Base-by-base conservation (phyloP, 2,888 invertebrate genomes). In the Hyles lineata region DNA sequence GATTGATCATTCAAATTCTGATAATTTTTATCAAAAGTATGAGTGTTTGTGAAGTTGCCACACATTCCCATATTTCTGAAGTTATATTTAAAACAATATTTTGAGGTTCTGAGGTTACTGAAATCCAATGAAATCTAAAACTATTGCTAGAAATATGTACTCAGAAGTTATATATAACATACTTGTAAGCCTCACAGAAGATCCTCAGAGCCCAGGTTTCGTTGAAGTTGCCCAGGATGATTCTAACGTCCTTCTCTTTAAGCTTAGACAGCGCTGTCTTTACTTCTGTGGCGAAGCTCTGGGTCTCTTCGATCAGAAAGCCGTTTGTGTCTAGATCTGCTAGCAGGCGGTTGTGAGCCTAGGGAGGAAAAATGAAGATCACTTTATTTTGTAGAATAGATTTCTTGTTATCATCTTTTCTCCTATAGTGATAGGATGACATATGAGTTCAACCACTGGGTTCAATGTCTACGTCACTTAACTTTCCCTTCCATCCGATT, bases 211-310 rank as follows among this genome's bases (percentile, higher is more conserved):
- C 99, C 97, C 98, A 98, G 71, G 97, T 96, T 87, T 98, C 98
- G 90, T 99, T 98, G 90, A 99, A 99, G 91, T 99, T 99, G 4
- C 99, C 99, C 81, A 99, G 94, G 80, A 99, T 98, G 74, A 99
- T 98, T 74, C 99, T 96, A 4, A 98, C 98, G 87, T 99, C 99
- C 85, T 98, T 98, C 80, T 98, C 97, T 82, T 97, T 97, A 0
- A 98, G 95, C 86, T 98, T 98, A 60, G 96, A 95, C 85, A 98
- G 95, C 0, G 98, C 97, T 11, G 97, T 96, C 74, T 95, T 96
- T 9, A 98, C 97, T 92, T 99, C 99, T 71, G 97, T 97, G 0
- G 98, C 98, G 85, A 99, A 98, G 85, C 98, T 98, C 87, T 98
- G 98, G 0, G 98, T 98, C 87, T 98, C 98, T 61, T 96, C 97